These are phyloP conservation scores for Hylyphantes graminicola DNA, from an alignment of 1,140 invertebrate genomes.

Conservation along the genomic window DNA sequence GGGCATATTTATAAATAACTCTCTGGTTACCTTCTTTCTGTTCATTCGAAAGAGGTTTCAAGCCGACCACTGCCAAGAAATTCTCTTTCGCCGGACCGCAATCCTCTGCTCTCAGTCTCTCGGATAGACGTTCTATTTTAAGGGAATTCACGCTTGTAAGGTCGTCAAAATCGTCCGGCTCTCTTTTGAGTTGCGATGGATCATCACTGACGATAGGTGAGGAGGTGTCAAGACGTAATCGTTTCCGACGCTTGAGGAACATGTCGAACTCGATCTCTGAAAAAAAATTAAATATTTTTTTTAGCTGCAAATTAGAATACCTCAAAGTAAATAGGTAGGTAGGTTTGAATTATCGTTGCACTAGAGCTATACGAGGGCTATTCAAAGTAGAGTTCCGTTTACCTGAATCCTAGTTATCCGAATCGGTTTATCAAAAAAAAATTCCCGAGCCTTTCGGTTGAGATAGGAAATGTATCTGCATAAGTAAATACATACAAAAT, in stretches of 20 bases:
- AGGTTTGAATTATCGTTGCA: too few species aligned
- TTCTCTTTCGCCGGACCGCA: conserved; percentile 53
- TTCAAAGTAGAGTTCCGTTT: too few species aligned
- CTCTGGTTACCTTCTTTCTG: conserved; percentile 54
- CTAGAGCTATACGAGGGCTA: too few species aligned
- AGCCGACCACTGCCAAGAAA: conserved; percentile 57
- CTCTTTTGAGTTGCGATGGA: background rate
- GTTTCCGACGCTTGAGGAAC: conserved; percentile 50
- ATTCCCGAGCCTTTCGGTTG: too few species aligned
- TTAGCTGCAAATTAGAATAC: background rate
- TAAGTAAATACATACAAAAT: too few species aligned
- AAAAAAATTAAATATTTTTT: background rate
- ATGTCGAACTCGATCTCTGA: conserved; percentile 55
- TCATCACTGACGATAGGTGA: too few species aligned
- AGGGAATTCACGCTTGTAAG: background rate
- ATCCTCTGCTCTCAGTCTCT: conserved; percentile 28
- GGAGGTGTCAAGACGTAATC: background rate
- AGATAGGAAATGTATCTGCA: too few species aligned
- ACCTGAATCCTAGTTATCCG: too few species aligned
- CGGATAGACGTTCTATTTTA: conserved; percentile 7
- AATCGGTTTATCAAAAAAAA: too few species aligned
- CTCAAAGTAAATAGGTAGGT: too few species aligned
- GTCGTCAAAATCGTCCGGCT: background rate
- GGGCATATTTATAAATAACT: too few species aligned
- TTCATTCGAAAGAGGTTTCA: conserved; percentile 56